Conservation (phyloP, 2,113 vertebrate genomes). For the Hepsetus odoe region DNA sequence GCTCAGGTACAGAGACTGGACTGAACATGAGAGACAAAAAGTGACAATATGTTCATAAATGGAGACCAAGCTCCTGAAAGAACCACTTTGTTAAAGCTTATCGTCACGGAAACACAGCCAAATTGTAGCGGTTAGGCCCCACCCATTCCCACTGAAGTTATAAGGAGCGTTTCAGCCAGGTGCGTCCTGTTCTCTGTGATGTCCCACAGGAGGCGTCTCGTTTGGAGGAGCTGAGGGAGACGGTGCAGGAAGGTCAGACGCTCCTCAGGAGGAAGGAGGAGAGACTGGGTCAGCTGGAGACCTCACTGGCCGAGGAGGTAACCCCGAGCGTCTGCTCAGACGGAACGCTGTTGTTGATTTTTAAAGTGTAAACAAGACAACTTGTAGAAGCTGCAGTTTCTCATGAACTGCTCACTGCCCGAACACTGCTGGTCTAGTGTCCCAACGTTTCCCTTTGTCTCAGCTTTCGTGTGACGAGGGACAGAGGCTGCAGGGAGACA, state of each 20-base stretch:
- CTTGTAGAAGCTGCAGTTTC: too few species aligned
- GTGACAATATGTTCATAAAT: too few species aligned
- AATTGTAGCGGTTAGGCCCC: too few species aligned
- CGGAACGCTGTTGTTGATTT: not conserved
- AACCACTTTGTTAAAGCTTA: too few species aligned
- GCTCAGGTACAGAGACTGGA: too few species aligned
- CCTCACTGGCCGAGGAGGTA: constrained; percentile 85
- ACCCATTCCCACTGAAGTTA: too few species aligned
- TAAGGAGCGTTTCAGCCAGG: not conserved
- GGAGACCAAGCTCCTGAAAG: too few species aligned
- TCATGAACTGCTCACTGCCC: too few species aligned
- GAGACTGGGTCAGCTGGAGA: constrained; percentile 83
- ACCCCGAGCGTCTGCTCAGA: not conserved
- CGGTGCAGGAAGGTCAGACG: constrained; percentile 76
- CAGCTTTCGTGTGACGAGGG: constrained; percentile 82
- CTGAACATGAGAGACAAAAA: too few species aligned
- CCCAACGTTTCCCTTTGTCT: not conserved
- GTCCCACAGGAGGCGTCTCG: constrained; percentile 81
- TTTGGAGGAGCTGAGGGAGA: constrained; percentile 77
- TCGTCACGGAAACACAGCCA: too few species aligned
- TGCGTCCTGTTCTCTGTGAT: not conserved
- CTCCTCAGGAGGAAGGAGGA: constrained; percentile 85
- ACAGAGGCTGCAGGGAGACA: constrained; percentile 57
- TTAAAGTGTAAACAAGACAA: too few species aligned
- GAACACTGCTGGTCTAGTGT: too few species aligned